These are phyloP conservation scores for Pteronotus mesoamericanus DNA, from an alignment of 2,797 vertebrate species.

Conservation along the genomic window DNA sequence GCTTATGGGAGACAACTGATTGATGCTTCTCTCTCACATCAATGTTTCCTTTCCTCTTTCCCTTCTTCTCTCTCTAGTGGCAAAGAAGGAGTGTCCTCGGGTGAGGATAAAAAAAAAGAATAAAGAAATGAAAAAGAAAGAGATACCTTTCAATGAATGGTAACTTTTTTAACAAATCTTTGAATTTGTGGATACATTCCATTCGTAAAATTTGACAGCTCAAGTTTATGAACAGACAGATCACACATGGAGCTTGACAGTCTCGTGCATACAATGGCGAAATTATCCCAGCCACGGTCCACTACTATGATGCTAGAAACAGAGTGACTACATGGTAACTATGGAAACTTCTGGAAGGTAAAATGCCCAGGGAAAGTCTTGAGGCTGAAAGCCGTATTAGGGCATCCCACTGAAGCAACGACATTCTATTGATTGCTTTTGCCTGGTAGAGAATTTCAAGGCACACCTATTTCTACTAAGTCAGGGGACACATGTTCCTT, in stretches of 20 bases:
- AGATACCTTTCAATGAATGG: background rate
- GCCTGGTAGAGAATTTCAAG: background rate
- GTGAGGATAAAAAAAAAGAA: no score
- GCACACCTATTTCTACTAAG: background rate
- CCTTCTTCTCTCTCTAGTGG: background rate
- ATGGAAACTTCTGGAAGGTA: background rate
- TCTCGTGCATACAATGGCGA: background rate
- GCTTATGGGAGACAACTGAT: background rate
- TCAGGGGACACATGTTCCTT: background rate
- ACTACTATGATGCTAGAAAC: background rate
- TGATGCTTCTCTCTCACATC: background rate
- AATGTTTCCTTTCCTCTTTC: background rate
- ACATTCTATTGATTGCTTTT: background rate
- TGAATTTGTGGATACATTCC: background rate
- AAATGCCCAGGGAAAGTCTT: background rate
- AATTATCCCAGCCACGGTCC: background rate
- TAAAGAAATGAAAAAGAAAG: background rate
- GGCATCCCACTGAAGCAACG: background rate
- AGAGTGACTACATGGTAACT: background rate
- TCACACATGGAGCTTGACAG: background rate
- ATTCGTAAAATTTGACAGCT: background rate
- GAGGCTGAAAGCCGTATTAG: background rate
- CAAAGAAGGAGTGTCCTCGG: no score
- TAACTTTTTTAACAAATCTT: background rate
- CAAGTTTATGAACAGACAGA: background rate